Percentiles rank a stretch among this genome's conserved stretches.
Conservation (phyloP, 2,113 vertebrate genomes). For the Balaeniceps rex region DNA sequence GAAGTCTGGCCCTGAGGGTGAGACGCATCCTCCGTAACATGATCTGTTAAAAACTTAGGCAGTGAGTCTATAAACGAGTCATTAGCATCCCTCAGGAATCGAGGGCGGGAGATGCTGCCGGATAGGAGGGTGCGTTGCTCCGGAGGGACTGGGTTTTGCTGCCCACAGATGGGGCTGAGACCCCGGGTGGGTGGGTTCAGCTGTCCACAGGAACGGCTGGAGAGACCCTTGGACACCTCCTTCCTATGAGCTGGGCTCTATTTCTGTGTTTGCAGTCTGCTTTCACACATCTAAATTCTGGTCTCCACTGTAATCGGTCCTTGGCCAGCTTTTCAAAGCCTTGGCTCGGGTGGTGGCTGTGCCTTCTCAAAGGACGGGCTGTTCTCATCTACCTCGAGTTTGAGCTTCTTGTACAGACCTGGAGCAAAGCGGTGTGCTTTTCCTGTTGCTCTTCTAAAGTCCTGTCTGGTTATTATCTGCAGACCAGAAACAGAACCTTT, state of each 20-base stretch:
- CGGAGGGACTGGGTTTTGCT: not conserved
- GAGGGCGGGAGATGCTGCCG: not conserved
- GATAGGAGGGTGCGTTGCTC: not conserved
- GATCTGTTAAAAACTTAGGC: not conserved
- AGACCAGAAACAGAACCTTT: not conserved
- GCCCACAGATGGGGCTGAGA: fast-evolving
- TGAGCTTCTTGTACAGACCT: not conserved
- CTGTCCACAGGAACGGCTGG: fast-evolving
- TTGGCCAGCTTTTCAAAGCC: not conserved
- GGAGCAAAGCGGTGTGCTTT: not conserved
- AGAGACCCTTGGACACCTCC: not conserved
- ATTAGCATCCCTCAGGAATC: not conserved
- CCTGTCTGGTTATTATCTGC: not conserved
- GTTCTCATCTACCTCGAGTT: not conserved
- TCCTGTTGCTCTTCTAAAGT: not conserved
- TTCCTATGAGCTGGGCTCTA: not conserved
- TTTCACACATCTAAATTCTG: not conserved
- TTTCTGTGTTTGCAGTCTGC: not conserved
- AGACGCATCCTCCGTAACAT: not conserved
- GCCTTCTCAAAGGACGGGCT: not conserved
- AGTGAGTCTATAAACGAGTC: not conserved
- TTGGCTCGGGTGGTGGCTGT: not conserved
- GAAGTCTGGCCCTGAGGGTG: not conserved
- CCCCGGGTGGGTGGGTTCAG: not conserved
- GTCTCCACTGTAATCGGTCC: not conserved